Evolutionary conservation across 2,888 invertebrate species (phyloP).

Genomic region (Pyrochroa serraticornis): DNA sequence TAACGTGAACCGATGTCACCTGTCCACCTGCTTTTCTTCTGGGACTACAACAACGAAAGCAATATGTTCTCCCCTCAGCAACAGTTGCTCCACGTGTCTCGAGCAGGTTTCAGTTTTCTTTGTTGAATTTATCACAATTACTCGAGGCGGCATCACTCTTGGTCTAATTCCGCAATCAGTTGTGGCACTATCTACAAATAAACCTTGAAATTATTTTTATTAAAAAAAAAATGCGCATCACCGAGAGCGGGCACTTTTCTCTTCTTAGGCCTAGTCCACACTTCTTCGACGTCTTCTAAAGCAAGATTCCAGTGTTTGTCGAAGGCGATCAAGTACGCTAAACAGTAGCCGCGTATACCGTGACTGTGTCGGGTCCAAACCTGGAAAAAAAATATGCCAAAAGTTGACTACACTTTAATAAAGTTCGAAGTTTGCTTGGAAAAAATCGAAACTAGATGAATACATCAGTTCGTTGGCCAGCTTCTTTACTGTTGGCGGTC

Average conservation of each 20-base stretch:
- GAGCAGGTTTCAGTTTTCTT: constrained; percentile 71
- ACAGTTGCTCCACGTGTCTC: constrained; percentile 69
- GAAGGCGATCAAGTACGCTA: constrained; percentile 82
- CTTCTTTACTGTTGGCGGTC: too few species aligned
- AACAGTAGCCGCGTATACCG: constrained; percentile 76
- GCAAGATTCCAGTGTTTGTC: constrained; percentile 95
- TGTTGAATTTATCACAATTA: constrained; percentile 64
- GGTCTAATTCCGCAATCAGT: constrained; percentile 55
- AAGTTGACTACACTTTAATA: neutral
- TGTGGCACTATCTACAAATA: constrained; percentile 30
- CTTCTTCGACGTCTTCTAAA: constrained; percentile 80
- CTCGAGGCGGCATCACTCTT: constrained; percentile 58
- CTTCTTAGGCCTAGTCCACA: constrained; percentile 71
- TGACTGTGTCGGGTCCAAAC: constrained; percentile 75
- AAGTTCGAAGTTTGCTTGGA: too few species aligned
- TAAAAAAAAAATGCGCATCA: constrained; percentile 47
- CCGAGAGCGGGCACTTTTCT: constrained; percentile 69
- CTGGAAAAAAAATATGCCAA: constrained; percentile 60
- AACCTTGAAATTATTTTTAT: neutral
- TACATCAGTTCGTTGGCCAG: neutral
- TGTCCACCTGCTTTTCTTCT: constrained; percentile 3
- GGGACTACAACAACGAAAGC: constrained; percentile 45
- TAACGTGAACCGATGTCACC: neutral
- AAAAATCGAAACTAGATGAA: neutral
- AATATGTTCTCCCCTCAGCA: constrained; percentile 80